Evolutionary conservation across 1,140 invertebrate species (phyloP).

Genomic region (Drosophila teissieri): DNA sequence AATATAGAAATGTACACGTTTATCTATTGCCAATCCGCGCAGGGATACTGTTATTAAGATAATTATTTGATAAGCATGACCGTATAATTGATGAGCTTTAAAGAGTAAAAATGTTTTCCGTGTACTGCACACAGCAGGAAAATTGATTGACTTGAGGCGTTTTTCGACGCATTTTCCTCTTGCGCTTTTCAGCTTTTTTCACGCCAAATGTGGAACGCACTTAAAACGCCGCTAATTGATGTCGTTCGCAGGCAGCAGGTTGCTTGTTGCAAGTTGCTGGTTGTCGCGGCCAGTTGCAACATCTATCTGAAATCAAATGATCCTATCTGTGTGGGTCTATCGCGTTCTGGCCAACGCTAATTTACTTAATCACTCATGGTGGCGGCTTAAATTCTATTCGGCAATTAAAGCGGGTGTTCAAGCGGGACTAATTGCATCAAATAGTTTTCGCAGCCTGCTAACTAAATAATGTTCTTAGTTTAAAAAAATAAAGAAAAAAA

Average conservation of each 20-base stretch:
- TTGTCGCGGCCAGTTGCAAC: constrained; percentile 41
- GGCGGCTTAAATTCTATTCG: constrained; percentile 11
- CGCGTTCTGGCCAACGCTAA: constrained; percentile 51
- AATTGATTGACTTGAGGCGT: constrained; percentile 81
- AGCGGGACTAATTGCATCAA: constrained; percentile 26
- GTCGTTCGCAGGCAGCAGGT: constrained; percentile 67
- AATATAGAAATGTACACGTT: background rate
- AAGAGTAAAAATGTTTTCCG: background rate
- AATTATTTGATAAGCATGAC: too few relatives aligned
- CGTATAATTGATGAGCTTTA: too few relatives aligned
- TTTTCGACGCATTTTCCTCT: constrained; percentile 71
- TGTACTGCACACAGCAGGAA: constrained; percentile 20
- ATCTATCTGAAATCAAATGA: constrained; percentile 22
- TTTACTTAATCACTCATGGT: constrained; percentile 51
- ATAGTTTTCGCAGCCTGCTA: constrained; percentile 1
- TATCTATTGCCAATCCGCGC: too few relatives aligned
- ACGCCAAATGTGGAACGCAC: constrained; percentile 75
- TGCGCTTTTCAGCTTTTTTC: constrained; percentile 64
- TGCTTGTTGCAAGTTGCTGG: constrained; percentile 35
- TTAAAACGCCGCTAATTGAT: constrained; percentile 78
- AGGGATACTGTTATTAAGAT: too few relatives aligned
- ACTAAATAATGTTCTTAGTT: too few relatives aligned
- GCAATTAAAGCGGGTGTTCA: constrained; percentile 58
- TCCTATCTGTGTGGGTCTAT: constrained; percentile 13
- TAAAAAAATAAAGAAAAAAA: too few relatives aligned